These are phyloP conservation scores for Arctopsyche grandis DNA, from an alignment of 1,140 invertebrate species.

Conservation along the genomic window DNA sequence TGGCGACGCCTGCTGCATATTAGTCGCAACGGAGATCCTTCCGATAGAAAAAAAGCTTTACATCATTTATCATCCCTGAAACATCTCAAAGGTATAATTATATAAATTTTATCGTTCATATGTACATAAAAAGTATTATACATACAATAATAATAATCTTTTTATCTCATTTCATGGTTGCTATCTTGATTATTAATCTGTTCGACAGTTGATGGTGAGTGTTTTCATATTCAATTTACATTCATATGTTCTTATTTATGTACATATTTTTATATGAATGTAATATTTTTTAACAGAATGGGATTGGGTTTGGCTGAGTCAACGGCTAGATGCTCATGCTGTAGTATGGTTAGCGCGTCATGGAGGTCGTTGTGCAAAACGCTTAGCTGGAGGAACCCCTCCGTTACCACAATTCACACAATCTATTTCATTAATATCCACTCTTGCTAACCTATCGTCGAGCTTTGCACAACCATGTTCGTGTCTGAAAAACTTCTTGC, in stretches of 20 bases:
- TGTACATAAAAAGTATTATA: too few species aligned
- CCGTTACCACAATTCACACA: conserved; percentile 36
- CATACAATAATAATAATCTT: neutral
- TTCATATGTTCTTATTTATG: neutral
- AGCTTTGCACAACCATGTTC: conserved; percentile 36
- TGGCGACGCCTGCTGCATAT: conserved; percentile 50
- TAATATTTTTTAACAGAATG: conserved; percentile 43
- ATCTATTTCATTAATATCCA: conserved; percentile 7
- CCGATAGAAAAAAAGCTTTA: conserved; percentile 40
- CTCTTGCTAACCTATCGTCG: conserved; percentile 19
- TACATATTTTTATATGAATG: neutral
- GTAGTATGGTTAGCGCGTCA: conserved; percentile 45
- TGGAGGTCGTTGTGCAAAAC: conserved; percentile 29
- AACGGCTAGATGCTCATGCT: conserved; percentile 43
- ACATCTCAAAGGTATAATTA: conserved; percentile 48
- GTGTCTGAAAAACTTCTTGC: conserved; percentile 36
- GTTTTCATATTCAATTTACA: neutral
- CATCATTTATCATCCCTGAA: conserved; percentile 40
- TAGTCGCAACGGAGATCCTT: conserved; percentile 42
- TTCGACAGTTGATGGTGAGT: conserved; percentile 33
- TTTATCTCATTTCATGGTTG: neutral
- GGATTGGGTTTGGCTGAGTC: conserved; percentile 50
- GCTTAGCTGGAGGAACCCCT: conserved; percentile 33
- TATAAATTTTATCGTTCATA: too few species aligned
- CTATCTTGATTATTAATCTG: neutral